Conservation (phyloP, 2,113 vertebrate species). For the Brachypodius melanocephalos region DNA sequence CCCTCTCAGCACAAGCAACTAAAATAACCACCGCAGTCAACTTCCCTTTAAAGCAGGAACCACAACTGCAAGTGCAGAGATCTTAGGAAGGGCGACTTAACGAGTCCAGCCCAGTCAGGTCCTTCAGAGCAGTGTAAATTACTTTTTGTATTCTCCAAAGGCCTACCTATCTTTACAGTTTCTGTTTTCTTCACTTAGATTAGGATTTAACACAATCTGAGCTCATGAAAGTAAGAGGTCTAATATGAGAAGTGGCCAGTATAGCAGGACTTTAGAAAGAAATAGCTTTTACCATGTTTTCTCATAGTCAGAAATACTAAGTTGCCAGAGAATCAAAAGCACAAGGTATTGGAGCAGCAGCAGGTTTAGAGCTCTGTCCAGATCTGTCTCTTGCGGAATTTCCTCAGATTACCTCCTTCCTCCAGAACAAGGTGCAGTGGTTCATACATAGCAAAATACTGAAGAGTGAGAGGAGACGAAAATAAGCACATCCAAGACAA, state of each 20-base stretch:
- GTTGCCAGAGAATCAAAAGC: neutral
- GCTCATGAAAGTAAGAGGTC: neutral
- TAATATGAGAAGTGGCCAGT: neutral
- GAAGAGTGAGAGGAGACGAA: neutral
- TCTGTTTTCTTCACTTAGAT: neutral
- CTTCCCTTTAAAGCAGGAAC: neutral
- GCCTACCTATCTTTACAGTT: neutral
- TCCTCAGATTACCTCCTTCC: neutral
- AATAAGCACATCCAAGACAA: neutral
- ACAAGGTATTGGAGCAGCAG: neutral
- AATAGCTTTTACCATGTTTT: neutral
- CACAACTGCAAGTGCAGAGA: accelerated
- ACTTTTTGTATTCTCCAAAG: neutral
- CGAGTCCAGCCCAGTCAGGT: neutral
- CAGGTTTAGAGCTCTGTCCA: neutral
- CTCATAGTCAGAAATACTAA: neutral
- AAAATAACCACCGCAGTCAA: neutral
- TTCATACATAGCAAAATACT: neutral
- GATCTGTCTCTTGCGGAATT: neutral
- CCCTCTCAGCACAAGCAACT: neutral
- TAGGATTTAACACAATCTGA: neutral
- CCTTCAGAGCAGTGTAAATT: neutral
- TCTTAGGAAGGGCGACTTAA: neutral
- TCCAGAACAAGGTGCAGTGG: neutral
- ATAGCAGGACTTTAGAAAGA: neutral